Conservation (phyloP, 2,888 invertebrate genomes). For the Cybosia mesomella region DNA sequence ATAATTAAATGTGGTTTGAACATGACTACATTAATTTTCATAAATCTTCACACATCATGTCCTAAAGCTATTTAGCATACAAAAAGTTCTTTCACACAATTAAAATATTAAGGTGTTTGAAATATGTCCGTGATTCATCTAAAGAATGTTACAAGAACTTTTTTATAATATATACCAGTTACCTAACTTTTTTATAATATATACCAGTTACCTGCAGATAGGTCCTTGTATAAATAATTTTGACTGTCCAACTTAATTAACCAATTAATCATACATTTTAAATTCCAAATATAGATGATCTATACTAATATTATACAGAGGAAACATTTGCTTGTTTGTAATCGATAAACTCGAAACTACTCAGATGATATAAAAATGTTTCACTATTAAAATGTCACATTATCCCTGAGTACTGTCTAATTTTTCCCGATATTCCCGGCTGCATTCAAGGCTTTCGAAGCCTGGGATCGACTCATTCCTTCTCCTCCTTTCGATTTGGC, state of each 20-base stretch:
- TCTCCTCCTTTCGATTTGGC: too few species aligned
- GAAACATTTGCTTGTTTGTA: too few species aligned
- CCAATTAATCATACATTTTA: background rate
- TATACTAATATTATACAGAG: background rate
- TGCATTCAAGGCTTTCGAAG: too few species aligned
- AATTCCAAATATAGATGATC: background rate
- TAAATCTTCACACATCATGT: background rate
- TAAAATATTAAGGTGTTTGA: slow-evolving; percentile 70
- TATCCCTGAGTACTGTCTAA: too few species aligned
- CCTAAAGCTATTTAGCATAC: background rate
- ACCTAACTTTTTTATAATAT: too few species aligned
- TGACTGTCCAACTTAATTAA: slow-evolving; percentile 2
- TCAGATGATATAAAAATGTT: too few species aligned
- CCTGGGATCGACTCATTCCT: too few species aligned
- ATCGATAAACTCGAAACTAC: too few species aligned
- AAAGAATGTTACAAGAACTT: slow-evolving; percentile 53
- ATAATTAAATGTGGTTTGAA: background rate
- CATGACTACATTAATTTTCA: background rate
- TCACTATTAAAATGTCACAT: too few species aligned
- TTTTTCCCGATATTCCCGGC: too few species aligned
- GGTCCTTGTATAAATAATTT: background rate
- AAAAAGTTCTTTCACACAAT: slow-evolving; percentile 45
- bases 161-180: slow-evolving; percentile 13
- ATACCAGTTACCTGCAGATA: slow-evolving; percentile 8
- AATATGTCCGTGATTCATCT: slow-evolving; percentile 74